Base-by-base conservation (phyloP, 2,797 vertebrate species). In the Gymnodraco acuticeps region DNA sequence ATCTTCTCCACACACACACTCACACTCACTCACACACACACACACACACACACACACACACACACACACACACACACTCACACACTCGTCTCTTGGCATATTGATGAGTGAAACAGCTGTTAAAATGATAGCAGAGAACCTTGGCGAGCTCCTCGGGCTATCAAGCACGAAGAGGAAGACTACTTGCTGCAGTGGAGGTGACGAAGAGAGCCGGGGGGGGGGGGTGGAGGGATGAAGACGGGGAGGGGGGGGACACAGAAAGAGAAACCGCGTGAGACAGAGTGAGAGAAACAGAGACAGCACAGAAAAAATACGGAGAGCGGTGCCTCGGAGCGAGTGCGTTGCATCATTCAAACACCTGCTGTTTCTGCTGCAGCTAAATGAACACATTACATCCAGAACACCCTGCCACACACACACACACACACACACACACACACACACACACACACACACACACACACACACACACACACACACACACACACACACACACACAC, bases 71-170 rank as follows among this genome's bases (percentile, higher is more conserved):
- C 70, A 64, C 64, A 59, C 31, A 64, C 67, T 20, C 73, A 42
- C 53, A 52, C 58, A 71, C 71, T 61, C 71, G 45, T 83, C 66
- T 77, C 52, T 53, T 62, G 75, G 80, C 75, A 76, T 80, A 77
- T 83, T 52, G 33, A 80, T 75, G 73, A 86, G 89, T 17, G 77
- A 66, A 88, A 59, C 89, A 86, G 89, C 86, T 88, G 86, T 68
- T 77, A 5, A 78, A 76, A 66, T 69, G 81, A 87, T 88, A 86
- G 83, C 58, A 10, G 65, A 65, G 87, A 86, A 82, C 70, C 84
- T 65, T 19, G 81, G 83, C 50, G 45, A 64, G 85, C 72, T 81
- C 84, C 84, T 81, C 64, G 3, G 82, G 88, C 84, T 53, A 38
- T 69, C 80, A 43, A 27, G 14, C 79, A 23, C 17, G 1, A 51